A percentile compares a stretch with the other conserved stretches of the same genome.
phyloP scores from a whole-genome alignment of 1,140 invertebrate genomes.

The Drosophila nigrodunni region DNA sequence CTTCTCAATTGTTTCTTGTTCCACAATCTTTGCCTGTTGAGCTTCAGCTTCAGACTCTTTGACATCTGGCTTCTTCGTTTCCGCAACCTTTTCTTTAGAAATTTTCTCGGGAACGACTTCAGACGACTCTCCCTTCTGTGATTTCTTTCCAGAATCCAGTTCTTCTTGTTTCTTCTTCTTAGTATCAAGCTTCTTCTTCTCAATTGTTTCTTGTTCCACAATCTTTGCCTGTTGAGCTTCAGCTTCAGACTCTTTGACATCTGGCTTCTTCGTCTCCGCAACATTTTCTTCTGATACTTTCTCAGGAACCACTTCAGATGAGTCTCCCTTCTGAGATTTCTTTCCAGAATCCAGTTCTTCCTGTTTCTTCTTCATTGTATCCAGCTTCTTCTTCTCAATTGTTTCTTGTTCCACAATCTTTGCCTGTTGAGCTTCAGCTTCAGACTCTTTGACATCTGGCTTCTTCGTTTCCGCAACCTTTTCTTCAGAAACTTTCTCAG shows the following conservation, averaged over 20 bases:
- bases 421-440: slow-evolving; percentile 38
- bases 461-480: slow-evolving; percentile 19
- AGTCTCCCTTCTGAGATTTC: neutral
- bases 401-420: slow-evolving; percentile 38
- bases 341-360: neutral
- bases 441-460: slow-evolving; percentile 8
- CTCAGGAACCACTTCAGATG: slow-evolving; percentile 26
- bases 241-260: slow-evolving; percentile 6
- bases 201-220: slow-evolving; percentile 19
- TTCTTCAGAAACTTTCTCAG: neutral
- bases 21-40: slow-evolving; percentile 20
- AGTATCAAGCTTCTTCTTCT: slow-evolving; percentile 25
- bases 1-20: slow-evolving; percentile 34
- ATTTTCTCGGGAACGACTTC: slow-evolving; percentile 37
- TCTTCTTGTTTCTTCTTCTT: slow-evolving; percentile 19
- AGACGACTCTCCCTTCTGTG: slow-evolving; percentile 41
- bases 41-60: slow-evolving; percentile 40
- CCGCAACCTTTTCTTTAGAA: slow-evolving; percentile 20
- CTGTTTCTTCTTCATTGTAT: slow-evolving; percentile 22
- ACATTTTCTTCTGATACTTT: slow-evolving; percentile 18
- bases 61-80: slow-evolving; percentile 4
- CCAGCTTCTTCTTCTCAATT: slow-evolving; percentile 38
- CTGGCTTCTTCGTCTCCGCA: neutral
- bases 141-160: slow-evolving; percentile 21
- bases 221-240: slow-evolving; percentile 44